Base-by-base conservation (phyloP, 2,888 invertebrate genomes). In the Dorcus hopei region DNA sequence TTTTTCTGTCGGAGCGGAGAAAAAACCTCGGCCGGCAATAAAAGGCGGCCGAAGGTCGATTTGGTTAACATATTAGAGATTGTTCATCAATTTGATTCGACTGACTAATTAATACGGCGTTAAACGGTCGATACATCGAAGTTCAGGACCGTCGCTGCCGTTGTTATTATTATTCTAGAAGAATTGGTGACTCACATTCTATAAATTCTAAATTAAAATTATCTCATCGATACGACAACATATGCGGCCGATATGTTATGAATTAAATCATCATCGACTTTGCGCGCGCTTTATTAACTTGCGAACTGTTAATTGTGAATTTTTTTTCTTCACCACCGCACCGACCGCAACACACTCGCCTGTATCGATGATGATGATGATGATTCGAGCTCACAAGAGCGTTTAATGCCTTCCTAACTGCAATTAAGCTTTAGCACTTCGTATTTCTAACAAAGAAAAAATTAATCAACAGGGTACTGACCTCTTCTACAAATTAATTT, bases 181-280 rank as follows among this genome's bases (percentile, higher is more conserved):
- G 19, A 23, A 19, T 23, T 8, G n/a, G 14, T 45, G 45, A 45
- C 19, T 45, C 45, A 45, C 9, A 45, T 45, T 45, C 45, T 56
- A 56, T 56, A 56, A 56, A 51, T 56, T 56, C 51, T 56, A 56
- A 56, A 56, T 56, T 52, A 56, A 56, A 56, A 56, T 56, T 56
- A 51, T 51, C 56, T 56, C 56, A 56, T 56, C 56, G 56, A 56
- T 56, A 56, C 45, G 23, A 23, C 23, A 19, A 19, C 45, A 42
- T 14, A 9, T 6, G 23, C 23, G 23, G 9, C 16, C 23, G 45
- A 16, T 19, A 19, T 45, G 9, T 19, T 45, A 9, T 45, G 45
- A 19, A 19, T 23, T 11, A 45, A 19, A 7, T 45, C 23, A 23
- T 45, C 19, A 8, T 19, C 23, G 45, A 3, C 19, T 45, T 4